Conservation (phyloP, 2,797 vertebrate species). For the Cynopterus sphinx region DNA sequence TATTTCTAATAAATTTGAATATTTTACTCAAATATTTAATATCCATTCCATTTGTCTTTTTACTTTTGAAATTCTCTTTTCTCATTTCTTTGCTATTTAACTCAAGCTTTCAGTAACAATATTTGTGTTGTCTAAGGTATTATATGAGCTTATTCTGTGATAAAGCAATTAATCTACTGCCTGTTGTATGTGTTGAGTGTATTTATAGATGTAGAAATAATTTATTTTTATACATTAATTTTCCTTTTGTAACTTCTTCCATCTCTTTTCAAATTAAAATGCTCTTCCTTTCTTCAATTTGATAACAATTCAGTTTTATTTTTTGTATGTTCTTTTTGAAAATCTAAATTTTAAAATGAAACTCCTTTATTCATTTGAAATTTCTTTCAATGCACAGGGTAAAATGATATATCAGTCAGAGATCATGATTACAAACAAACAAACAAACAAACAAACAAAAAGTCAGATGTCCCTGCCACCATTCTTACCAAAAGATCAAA, state of each 20-base stretch:
- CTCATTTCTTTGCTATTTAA: background rate
- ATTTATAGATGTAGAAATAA: background rate
- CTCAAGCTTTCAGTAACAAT: background rate
- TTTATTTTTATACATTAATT: background rate
- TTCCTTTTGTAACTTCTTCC: background rate
- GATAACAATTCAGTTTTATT: background rate
- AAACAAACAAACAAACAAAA: background rate
- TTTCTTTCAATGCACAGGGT: background rate
- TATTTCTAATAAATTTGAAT: background rate
- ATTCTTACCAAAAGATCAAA: background rate
- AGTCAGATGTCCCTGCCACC: background rate
- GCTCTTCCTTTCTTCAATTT: background rate
- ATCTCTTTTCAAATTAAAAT: background rate
- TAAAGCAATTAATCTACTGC: background rate
- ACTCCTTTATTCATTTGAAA: background rate
- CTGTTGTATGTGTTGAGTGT: background rate
- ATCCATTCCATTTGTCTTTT: background rate
- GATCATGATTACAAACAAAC: background rate
- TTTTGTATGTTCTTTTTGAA: background rate
- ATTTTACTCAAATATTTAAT: background rate
- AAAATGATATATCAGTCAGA: background rate
- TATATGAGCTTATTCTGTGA: background rate
- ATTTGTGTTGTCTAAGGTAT: background rate
- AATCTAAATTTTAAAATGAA: background rate
- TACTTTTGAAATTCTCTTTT: background rate